Percentiles rank a stretch among this genome's conserved stretches.
phyloP scores from a whole-genome alignment of 2,797 vertebrate species.

The Amphiprion clarkii region DNA sequence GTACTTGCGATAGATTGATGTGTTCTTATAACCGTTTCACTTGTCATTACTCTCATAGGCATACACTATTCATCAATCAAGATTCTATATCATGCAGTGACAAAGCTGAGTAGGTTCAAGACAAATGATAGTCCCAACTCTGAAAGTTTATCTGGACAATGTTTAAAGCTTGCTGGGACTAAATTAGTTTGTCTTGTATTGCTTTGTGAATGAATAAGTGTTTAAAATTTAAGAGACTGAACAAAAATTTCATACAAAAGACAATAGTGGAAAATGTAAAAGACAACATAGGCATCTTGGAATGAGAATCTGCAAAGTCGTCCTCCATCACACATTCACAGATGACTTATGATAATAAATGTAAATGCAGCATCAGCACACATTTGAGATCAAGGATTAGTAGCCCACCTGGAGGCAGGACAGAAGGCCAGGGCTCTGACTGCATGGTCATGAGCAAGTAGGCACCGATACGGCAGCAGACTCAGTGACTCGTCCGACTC shows the following conservation, averaged over 20 bases:
- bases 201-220: too few species aligned
- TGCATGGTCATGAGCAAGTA: slow-evolving; percentile 90
- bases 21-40: neutral
- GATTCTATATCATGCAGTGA: neutral
- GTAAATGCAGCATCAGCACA: neutral
- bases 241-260: too few species aligned
- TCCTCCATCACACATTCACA: too few species aligned
- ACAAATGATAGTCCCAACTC: neutral
- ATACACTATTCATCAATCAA: neutral
- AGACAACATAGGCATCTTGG: too few species aligned
- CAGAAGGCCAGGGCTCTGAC: slow-evolving; percentile 93
- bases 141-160: neutral
- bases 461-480: slow-evolving; percentile 90
- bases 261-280: too few species aligned
- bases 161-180: neutral
- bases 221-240: too few species aligned
- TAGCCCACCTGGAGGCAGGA: slow-evolving; percentile 89
- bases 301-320: too few species aligned
- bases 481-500: slow-evolving; percentile 83
- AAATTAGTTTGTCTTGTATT: too few species aligned
- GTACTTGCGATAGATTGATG: neutral
- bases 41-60: neutral
- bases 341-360: too few species aligned
- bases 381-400: neutral
- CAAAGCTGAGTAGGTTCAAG: neutral